Conservation (phyloP, 2,888 invertebrate species). For the Trichogramma evanescens region DNA sequence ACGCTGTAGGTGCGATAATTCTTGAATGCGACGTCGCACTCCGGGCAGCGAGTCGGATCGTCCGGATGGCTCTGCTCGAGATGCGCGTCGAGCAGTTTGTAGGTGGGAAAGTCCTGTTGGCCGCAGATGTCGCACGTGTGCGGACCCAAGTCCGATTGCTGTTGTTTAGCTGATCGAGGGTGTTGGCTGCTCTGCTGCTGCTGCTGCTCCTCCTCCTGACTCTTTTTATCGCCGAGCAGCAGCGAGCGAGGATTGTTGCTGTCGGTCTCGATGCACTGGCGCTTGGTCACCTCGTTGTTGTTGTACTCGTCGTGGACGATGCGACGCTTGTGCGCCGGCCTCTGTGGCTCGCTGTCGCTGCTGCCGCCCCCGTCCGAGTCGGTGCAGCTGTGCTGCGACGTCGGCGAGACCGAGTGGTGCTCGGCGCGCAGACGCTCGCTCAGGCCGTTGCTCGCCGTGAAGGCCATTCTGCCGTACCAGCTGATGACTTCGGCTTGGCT, state of each 20-base stretch:
- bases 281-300: slow-evolving; percentile 55
- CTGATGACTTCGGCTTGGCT: slow-evolving; percentile 57
- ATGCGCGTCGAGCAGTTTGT: slow-evolving; percentile 58
- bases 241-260: slow-evolving; percentile 3
- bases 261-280: slow-evolving; percentile 20
- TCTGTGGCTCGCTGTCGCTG: slow-evolving; percentile 20
- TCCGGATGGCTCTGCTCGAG: slow-evolving; percentile 62
- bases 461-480: slow-evolving; percentile 69
- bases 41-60: slow-evolving; percentile 57
- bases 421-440: slow-evolving; percentile 70
- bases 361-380: slow-evolving; percentile 35
- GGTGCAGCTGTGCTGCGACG: slow-evolving; percentile 36
- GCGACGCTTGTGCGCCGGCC: slow-evolving; percentile 34
- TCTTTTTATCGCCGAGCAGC: slow-evolving; percentile 10
- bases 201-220: slow-evolving; percentile 17
- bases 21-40: slow-evolving; percentile 68
- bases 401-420: slow-evolving; percentile 31
- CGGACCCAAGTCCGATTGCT: not conserved
- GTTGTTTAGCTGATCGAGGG: slow-evolving; percentile 34
- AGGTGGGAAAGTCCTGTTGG: slow-evolving; percentile 55
- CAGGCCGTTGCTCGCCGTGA: slow-evolving; percentile 82
- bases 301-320: slow-evolving; percentile 47
- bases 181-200: slow-evolving; percentile 12
- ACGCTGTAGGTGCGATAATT: slow-evolving; percentile 65
- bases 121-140: slow-evolving; percentile 58